Evolutionary conservation across 2,888 invertebrate genomes (phyloP).

Genomic region (Aphodius granarius): DNA sequence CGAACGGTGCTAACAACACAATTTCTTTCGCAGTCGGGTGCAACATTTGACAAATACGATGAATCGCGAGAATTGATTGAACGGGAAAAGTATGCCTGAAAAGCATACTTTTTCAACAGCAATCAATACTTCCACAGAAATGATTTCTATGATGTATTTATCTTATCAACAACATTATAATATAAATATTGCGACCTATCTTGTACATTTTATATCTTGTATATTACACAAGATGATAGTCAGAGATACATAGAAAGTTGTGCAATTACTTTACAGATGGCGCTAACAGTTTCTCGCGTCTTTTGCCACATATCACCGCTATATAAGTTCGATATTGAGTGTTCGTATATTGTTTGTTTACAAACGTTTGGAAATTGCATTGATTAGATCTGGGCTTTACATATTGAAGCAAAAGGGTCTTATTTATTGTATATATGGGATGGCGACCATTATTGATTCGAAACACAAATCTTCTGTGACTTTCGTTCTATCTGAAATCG

Average conservation of each 20-base stretch:
- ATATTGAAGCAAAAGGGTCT: neutral
- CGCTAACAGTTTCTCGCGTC: too few relatives aligned
- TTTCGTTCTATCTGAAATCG: neutral
- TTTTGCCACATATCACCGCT: too few relatives aligned
- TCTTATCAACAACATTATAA: too few relatives aligned
- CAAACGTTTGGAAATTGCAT: neutral
- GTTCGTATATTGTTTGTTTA: neutral
- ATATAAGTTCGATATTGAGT: neutral
- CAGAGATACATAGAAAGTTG: too few relatives aligned
- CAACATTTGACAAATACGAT: neutral
- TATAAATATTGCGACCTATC: too few relatives aligned
- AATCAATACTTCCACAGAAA: too few relatives aligned
- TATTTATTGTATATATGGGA: neutral
- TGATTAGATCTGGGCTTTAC: neutral
- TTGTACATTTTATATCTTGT: too few relatives aligned
- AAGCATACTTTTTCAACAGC: too few relatives aligned
- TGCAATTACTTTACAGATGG: too few relatives aligned
- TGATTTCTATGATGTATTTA: too few relatives aligned
- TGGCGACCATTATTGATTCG: neutral
- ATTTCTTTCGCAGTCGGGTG: neutral
- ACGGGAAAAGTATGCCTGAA: neutral
- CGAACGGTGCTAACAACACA: neutral
- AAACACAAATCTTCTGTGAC: neutral
- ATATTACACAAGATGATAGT: too few relatives aligned
- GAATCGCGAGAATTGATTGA: neutral